Evolutionary conservation across 2,797 vertebrate species (phyloP), one percentile per base, ranked within the genome.

Genomic region (Esox lucius): DNA sequence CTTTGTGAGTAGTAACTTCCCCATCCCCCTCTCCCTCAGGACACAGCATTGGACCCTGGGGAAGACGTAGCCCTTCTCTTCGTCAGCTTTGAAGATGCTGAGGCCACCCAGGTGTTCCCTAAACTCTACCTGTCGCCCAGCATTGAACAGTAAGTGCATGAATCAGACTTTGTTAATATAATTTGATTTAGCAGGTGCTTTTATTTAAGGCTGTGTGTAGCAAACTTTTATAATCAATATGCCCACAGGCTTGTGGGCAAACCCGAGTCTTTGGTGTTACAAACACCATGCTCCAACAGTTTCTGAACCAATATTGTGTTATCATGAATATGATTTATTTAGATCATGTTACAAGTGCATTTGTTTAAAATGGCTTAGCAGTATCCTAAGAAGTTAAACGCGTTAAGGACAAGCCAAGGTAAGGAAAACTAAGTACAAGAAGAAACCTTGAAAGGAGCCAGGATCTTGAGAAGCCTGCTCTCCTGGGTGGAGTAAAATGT

Each of bases 31-130:
- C 9, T 70, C 59, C 72, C 12, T 64, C 87, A 99, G 97, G 97
- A 98, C 91, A 96, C 96, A 51, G 94, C 94, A n/a, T 90, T 99
- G 93, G 98, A 99, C 86, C 98, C 98, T 0, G 98, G 97, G 77
- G 97, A 99, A 88, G 97, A 99, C 51, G 96, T 98, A 76, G 97
- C 97, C 48, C 95, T 99, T 78, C 95, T 99, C 19, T 98, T 97
- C 0, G 97, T 99, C 82, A 99, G 96, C 87, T 99, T 99, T 85
- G 98, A 99, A 85, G 97, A 99, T 5, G 93, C 97, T 12, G 98
- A 99, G 90, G 97, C 97, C 49, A 97, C 96, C 76, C 97, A 99
- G 78, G 98, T 99, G 79, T 97, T 98, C 80, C 97, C 97, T 6
- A 99, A 98, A 84, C 94, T 99, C 68, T 99, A 95, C 89, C 93